Evolutionary conservation across 2,113 vertebrate species (phyloP).

Genomic region (Rhinopomastus cyanomelas): DNA sequence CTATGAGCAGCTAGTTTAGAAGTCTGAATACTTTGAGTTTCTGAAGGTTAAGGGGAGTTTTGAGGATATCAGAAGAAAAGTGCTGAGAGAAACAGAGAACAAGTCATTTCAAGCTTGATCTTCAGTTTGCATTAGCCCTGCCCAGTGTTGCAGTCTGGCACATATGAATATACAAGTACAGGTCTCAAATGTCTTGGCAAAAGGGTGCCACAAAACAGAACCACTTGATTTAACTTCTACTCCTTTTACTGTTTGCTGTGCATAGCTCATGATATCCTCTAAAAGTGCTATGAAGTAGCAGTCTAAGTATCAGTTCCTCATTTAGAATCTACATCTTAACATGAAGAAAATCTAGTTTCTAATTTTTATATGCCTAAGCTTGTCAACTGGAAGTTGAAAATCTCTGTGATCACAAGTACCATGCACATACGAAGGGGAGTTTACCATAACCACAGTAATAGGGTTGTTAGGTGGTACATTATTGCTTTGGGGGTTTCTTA

Average conservation of each 20-base stretch:
- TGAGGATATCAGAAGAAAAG: neutral
- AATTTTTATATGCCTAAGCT: neutral
- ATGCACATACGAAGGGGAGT: neutral
- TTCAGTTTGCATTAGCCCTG: neutral
- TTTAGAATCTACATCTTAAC: neutral
- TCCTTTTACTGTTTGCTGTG: neutral
- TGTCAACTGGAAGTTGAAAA: neutral
- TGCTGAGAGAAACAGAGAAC: neutral
- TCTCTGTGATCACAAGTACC: neutral
- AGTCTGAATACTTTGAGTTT: neutral
- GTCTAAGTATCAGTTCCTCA: neutral
- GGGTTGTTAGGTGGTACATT: neutral
- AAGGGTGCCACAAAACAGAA: neutral
- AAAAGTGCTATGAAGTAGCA: neutral
- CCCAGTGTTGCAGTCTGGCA: neutral
- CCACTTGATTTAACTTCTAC: neutral
- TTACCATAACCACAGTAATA: neutral
- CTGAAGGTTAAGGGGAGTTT: neutral
- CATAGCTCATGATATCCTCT: neutral
- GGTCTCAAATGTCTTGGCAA: neutral
- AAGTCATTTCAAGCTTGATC: neutral
- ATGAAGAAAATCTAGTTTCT: neutral
- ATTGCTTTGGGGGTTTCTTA: neutral
- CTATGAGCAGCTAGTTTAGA: neutral
- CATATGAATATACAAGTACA: neutral